These are phyloP conservation scores for Protobothrops flavoviridis DNA, from an alignment of 2,113 vertebrate species.

Conservation along the genomic window DNA sequence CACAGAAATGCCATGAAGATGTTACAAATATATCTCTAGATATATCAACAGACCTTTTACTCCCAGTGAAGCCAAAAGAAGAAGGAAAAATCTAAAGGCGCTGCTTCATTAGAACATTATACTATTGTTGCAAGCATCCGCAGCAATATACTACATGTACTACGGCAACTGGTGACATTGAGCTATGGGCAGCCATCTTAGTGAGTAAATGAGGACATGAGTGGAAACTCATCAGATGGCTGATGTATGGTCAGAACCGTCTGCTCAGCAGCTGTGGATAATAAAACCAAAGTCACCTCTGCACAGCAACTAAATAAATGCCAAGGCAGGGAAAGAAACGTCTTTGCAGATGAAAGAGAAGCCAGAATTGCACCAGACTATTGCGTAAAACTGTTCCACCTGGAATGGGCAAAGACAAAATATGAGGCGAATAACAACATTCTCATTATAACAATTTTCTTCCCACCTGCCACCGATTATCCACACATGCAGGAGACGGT, in stretches of 20 bases:
- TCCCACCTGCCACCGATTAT: neutral
- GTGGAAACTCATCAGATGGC: neutral
- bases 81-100: neutral
- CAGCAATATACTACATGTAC: neutral
- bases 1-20: neutral
- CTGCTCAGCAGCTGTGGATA: neutral
- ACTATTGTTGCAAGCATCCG: neutral
- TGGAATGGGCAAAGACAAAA: neutral
- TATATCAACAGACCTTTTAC: neutral
- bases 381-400: neutral
- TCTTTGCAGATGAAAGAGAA: neutral
- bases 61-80: neutral
- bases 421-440: neutral
- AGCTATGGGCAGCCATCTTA: neutral
- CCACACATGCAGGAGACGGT: neutral
- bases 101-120: neutral
- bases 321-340: neutral
- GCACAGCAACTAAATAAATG: neutral
- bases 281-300: neutral
- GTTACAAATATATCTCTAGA: neutral
- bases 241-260: neutral
- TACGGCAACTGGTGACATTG: neutral
- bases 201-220: neutral
- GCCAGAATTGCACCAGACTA: neutral
- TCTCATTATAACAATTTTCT: neutral